phyloP scores from a whole-genome alignment of 1,140 invertebrate genomes.

The Hormaphis cornu region DNA sequence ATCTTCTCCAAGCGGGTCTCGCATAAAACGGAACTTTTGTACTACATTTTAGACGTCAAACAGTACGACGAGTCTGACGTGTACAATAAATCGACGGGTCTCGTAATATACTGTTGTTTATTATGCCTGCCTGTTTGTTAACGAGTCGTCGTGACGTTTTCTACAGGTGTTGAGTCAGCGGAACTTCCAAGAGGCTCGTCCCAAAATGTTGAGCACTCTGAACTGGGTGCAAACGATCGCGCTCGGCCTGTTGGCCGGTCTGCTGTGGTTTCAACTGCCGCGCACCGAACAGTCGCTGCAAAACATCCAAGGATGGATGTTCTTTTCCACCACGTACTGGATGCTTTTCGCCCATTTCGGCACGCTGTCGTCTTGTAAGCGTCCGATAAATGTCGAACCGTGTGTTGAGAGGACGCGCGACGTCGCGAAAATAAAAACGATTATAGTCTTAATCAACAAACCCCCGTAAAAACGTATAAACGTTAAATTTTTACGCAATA shows the following conservation, averaged over 20 bases:
- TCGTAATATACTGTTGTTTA: no score
- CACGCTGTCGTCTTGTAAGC: slow-evolving; percentile 62
- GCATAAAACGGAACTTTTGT: no score
- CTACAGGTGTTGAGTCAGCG: slow-evolving; percentile 57
- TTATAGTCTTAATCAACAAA: no score
- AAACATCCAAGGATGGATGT: slow-evolving; percentile 79
- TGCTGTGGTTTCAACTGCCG: slow-evolving; percentile 70
- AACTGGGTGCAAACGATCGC: slow-evolving; percentile 73
- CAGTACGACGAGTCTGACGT: no score
- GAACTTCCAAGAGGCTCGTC: slow-evolving; percentile 69
- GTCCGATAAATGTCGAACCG: background rate
- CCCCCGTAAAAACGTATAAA: no score
- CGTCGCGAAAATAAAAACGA: no score
- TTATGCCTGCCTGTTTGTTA: no score
- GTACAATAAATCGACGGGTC: no score
- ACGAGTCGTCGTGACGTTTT: background rate
- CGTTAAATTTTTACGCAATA: no score
- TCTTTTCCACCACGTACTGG: slow-evolving; percentile 78
- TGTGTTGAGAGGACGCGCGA: no score
- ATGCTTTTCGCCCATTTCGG: slow-evolving; percentile 77
- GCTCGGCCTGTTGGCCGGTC: slow-evolving; percentile 61
- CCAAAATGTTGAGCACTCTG: slow-evolving; percentile 67
- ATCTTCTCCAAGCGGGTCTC: no score
- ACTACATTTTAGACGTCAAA: no score
- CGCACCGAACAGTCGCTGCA: slow-evolving; percentile 63